Evolutionary conservation across 2,113 vertebrate genomes (phyloP).

Genomic region (Thermophis baileyi): DNA sequence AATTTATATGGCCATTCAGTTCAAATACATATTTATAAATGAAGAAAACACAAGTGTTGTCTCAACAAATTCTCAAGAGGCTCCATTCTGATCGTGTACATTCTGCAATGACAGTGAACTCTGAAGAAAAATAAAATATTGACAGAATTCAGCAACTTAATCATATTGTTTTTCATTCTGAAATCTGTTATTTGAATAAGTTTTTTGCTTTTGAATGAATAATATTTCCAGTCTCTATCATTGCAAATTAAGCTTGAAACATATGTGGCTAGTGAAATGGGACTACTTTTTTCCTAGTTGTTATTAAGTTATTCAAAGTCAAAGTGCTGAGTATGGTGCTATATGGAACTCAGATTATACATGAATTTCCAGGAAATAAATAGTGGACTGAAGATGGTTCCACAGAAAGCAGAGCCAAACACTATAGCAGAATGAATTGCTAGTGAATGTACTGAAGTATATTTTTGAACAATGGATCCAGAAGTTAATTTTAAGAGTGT

Average conservation of each 20-base stretch:
- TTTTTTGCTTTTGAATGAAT: neutral
- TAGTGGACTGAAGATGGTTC: neutral
- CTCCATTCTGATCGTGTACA: neutral
- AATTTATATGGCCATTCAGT: neutral
- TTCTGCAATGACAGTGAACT: neutral
- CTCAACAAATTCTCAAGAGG: neutral
- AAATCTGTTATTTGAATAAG: neutral
- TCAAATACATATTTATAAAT: neutral
- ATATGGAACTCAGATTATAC: neutral
- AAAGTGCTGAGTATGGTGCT: neutral
- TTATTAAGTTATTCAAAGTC: neutral
- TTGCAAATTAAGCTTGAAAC: constrained; percentile 19
- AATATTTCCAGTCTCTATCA: neutral
- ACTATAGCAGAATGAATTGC: neutral
- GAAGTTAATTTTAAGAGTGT: too few species aligned
- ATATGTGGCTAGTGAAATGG: neutral
- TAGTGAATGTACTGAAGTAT: neutral
- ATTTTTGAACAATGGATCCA: too few species aligned
- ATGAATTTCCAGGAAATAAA: neutral
- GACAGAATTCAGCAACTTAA: constrained; percentile 7
- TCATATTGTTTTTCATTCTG: neutral
- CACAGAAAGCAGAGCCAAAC: too few species aligned
- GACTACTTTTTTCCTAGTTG: neutral
- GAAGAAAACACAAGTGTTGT: neutral
- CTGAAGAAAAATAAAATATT: neutral